phyloP scores from a whole-genome alignment of 2,888 invertebrate species.

The Lasius platythorax region DNA sequence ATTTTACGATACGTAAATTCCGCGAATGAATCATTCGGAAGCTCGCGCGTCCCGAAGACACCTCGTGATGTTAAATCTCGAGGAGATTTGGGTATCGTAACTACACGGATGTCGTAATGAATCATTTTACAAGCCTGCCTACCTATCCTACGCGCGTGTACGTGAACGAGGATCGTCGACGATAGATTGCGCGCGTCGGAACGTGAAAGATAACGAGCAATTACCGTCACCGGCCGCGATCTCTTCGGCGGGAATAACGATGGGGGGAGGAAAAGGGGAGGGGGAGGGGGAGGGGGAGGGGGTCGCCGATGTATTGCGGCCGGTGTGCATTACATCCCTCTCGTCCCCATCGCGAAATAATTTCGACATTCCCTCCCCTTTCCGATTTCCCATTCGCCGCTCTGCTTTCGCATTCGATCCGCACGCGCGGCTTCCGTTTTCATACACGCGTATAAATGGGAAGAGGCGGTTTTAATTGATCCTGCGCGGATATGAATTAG shows the following conservation, averaged over 20 bases:
- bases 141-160: background rate
- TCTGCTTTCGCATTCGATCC: slow-evolving; percentile 38
- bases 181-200: slow-evolving; percentile 54
- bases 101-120: slow-evolving; percentile 40
- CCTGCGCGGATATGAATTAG: slow-evolving; percentile 23
- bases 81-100: background rate
- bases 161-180: slow-evolving; percentile 32
- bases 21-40: slow-evolving; percentile 3
- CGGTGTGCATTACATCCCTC: background rate
- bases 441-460: background rate
- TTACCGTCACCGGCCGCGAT: slow-evolving; percentile 51
- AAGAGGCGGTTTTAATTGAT: slow-evolving; percentile 36
- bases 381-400: background rate
- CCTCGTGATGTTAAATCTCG: slow-evolving; percentile 29
- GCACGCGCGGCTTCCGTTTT: slow-evolving; percentile 22
- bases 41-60: background rate
- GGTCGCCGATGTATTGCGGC: background rate
- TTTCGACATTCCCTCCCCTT: slow-evolving; percentile 11
- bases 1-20: background rate
- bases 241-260: slow-evolving; percentile 38
- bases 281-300: too few relatives aligned
- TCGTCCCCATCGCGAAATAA: slow-evolving; percentile 36
- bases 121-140: slow-evolving; percentile 47
- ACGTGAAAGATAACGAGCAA: slow-evolving; percentile 65
- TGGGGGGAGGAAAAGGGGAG: background rate